Conservation (phyloP, 2,888 invertebrate species). For the Drosophila ezoana region DNA sequence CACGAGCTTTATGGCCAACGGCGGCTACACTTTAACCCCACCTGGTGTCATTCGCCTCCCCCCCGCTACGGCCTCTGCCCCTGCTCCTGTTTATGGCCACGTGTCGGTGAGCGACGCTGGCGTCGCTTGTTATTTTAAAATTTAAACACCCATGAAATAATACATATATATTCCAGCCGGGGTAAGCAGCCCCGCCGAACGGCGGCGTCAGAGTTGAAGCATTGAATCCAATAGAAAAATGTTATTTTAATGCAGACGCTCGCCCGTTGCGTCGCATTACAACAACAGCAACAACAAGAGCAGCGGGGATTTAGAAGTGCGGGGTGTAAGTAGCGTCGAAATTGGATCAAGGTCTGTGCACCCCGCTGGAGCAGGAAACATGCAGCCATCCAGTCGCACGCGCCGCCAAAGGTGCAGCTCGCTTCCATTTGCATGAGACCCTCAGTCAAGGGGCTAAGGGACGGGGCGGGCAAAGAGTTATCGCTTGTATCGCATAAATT, state of each 20-base stretch:
- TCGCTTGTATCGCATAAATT: constrained; percentile 66
- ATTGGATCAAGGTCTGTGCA: constrained; percentile 74
- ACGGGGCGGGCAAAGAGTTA: constrained; percentile 60
- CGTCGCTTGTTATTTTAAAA: constrained; percentile 80
- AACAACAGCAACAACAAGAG: constrained; percentile 11
- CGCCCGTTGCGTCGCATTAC: constrained; percentile 44
- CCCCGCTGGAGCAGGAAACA: constrained; percentile 34
- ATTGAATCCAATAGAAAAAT: constrained; percentile 79
- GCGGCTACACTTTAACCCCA: constrained; percentile 59
- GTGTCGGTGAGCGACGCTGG: constrained; percentile 63
- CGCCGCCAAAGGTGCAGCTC: constrained; percentile 48
- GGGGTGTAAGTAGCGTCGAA: constrained; percentile 47
- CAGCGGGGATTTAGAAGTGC: not conserved
- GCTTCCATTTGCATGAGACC: constrained; percentile 51
- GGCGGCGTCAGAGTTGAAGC: constrained; percentile 53
- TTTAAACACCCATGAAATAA: constrained; percentile 82
- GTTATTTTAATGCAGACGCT: constrained; percentile 76
- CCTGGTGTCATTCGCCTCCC: constrained; percentile 47
- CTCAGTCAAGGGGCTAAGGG: not conserved
- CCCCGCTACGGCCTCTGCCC: constrained; percentile 4
- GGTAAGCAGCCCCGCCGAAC: constrained; percentile 11
- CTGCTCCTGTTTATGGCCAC: constrained; percentile 50
- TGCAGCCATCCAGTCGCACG: constrained; percentile 1
- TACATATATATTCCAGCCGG: constrained; percentile 63
- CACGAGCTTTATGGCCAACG: constrained; percentile 54